Evolutionary conservation across 2,888 invertebrate species (phyloP), one percentile per base, ranked within the genome.

Genomic region (Candidula unifasciata): DNA sequence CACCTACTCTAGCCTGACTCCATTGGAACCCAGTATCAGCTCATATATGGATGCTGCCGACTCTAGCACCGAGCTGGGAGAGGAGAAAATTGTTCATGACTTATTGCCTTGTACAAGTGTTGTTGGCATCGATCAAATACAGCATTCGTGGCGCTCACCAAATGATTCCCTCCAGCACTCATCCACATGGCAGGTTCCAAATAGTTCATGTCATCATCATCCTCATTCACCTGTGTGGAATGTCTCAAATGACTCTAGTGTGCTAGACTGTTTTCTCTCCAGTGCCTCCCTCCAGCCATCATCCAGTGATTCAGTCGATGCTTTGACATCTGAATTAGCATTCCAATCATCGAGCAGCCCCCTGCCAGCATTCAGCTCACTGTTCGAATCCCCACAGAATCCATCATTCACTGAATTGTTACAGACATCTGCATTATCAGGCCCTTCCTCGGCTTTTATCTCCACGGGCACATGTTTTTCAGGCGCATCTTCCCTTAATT

Each of bases 41-140:
- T 80, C 84, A 24, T 84, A 80, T 33, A 35, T 84, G 76, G 76
- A 76, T 21, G 30, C 73, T 5, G n/a, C 68, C 68, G 83, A 83
- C 33, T 71, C 78, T 3, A n/a, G 21, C 21, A 68, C 71, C n/a
- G 80, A 84, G 35, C n/a, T 35, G 74, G 76, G 64, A 1, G 84
- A 80, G 35, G 80, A 76, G 54, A 80, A 80, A 66, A 76, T 76
- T 30, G 84, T 84, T 37, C 84, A 84, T 80, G 80, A 80, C 37
- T 76, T 84, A 27, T 64, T 84, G 54, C 84, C 84, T 57, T 84
- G 84, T 33, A 84, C 80, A 24, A 80, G 80, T 68, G 84, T 80
- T 54, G 66, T 80, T 3, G 84, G 57, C n/a, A 60, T 83, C 13
- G 71, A 80, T 64, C 78, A 79, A 2, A 21, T 60, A 6, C 83